phyloP scores from a whole-genome alignment of 2,113 vertebrate species.

The Mus musculus region GRCm39 chr10:52583501-52584000 shows the following conservation, averaged over 20 bases:
- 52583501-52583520: too few species aligned
- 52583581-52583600: too few species aligned
- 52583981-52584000: constrained; percentile 10
- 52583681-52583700: constrained; percentile 56
- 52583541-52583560: too few species aligned
- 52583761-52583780: neutral
- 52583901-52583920: neutral
- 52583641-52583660: neutral
- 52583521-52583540: too few species aligned
- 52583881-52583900: neutral
- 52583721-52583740: constrained; percentile 22
- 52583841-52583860: constrained; percentile 20
- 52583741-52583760: constrained; percentile 1
- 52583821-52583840: neutral
- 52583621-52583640: neutral
- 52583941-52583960: neutral
- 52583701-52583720: constrained; percentile 29
- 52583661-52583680: constrained; percentile 43
- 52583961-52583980: neutral
- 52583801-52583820: constrained; percentile 13
- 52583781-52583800: neutral
- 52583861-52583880: neutral
- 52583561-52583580: too few species aligned
- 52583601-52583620: neutral
- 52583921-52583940: neutral